These are phyloP conservation scores for Pseudomyrmex gracilis DNA, from an alignment of 1,140 invertebrate species.

Conservation along the genomic window DNA sequence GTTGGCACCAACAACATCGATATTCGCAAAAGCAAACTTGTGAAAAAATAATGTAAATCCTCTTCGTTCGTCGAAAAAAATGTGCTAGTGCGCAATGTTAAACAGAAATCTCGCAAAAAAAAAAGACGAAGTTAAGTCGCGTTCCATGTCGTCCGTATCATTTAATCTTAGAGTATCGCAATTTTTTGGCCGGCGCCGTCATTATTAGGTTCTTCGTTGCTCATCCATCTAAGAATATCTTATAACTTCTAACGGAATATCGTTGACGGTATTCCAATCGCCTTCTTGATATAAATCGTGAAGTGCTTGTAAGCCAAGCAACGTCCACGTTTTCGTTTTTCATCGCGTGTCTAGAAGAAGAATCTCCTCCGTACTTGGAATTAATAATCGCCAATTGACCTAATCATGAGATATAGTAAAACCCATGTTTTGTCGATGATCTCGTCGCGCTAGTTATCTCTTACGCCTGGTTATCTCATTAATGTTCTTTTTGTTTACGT, in stretches of 20 bases:
- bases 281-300: slow-evolving; percentile 58
- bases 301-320: slow-evolving; percentile 33
- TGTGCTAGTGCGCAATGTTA: too few relatives aligned
- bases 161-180: slow-evolving; percentile 1
- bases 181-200: slow-evolving; percentile 27
- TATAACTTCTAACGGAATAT: background rate
- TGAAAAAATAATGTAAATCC: background rate
- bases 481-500: too few relatives aligned
- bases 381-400: slow-evolving; percentile 57
- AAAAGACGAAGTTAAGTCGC: background rate
- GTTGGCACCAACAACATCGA: background rate
- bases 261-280: background rate
- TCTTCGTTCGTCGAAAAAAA: too few relatives aligned
- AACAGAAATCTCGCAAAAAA: slow-evolving; percentile 49
- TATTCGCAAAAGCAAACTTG: background rate
- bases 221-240: slow-evolving; percentile 39
- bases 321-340: background rate
- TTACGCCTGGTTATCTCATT: too few relatives aligned
- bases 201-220: slow-evolving; percentile 39
- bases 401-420: background rate
- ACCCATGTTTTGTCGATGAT: background rate
- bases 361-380: slow-evolving; percentile 6
- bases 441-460: too few relatives aligned
- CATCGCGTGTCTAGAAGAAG: background rate
- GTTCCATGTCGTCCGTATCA: slow-evolving; percentile 36